Percentiles rank a stretch among this genome's conserved stretches.
Conservation (phyloP, 2,113 vertebrate genomes). For the Xenotilapia longispinis region DNA sequence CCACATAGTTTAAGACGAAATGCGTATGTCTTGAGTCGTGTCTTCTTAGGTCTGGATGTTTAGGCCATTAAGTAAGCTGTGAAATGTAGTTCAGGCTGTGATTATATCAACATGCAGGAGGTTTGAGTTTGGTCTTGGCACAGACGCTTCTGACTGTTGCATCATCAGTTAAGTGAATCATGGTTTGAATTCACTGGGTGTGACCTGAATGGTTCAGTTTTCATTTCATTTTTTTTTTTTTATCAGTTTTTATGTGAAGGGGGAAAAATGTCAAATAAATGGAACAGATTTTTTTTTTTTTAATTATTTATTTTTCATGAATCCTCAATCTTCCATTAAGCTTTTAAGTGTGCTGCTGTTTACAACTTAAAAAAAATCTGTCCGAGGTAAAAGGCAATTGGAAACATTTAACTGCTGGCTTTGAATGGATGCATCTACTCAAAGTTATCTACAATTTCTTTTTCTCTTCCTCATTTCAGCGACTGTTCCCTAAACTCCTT, state of each 20-base stretch:
- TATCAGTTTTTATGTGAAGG: neutral
- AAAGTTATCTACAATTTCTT: neutral
- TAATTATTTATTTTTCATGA: rapidly evolving
- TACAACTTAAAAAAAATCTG: neutral
- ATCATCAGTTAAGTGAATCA: neutral
- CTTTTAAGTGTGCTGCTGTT: neutral
- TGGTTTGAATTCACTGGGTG: neutral
- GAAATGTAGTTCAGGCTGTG: neutral
- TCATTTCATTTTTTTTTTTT: neutral
- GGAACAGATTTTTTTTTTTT: neutral
- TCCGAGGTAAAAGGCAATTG: neutral
- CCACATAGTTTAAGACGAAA: neutral
- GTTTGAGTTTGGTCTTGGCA: neutral
- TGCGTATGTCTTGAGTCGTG: neutral
- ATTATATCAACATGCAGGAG: neutral
- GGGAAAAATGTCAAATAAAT: neutral
- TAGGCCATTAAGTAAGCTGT: neutral
- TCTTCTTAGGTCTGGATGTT: neutral
- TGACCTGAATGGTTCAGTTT: neutral
- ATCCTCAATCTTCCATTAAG: neutral
- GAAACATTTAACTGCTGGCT: neutral
- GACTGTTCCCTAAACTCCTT: conserved; percentile 51
- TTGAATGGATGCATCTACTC: neutral
- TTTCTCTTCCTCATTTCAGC: conserved; percentile 8
- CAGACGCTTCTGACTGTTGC: neutral